Evolutionary conservation across 1,140 invertebrate species (phyloP), one percentile per base, ranked within the genome.

Genomic region (Sycophaga agraensis): DNA sequence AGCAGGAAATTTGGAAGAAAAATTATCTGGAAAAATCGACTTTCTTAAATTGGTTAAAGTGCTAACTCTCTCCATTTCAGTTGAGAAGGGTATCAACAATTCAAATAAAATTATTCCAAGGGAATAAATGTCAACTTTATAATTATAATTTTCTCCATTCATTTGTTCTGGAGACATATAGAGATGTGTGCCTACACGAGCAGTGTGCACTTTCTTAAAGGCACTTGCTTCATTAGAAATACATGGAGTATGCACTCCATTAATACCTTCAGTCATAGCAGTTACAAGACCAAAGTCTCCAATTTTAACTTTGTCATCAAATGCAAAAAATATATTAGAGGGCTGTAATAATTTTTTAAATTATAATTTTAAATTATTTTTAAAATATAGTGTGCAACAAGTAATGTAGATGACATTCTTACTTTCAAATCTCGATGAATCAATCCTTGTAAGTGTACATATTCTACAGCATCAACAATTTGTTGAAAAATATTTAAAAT

Each of bases 131-230:
- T 99, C 97, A 31, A 98, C 94, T 83, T 98, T 98, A 71, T 93
- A 92, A 73, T 91, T 90, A 75, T 98, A 98, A 2, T 84, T 81
- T 59, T 87, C 83, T 1, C 90, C 89, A 11, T 82, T 79, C 12
- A 90, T 81, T 82, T 98, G 96, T 79, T 99, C 97, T 21, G 96
- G 96, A 59, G 95, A 97, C 96, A 98, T 98, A 75, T 99, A 99
- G 1, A 98, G 80, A 37, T 91, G 88, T 0, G 97, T 99, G 16
- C 96, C 94, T 53, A 92, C 89, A 66, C 85, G 80, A 39, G 86
- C 84, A 0, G 90, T 92, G 66, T 89, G 89, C 31, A 79, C 50
- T 31, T 70, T 64, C 58, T 66, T 70, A 28, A 63, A 42, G 57
- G 43, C 50, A 46, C 64, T 58, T 14, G 31, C 49, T 56, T 40